A percentile compares a stretch with the other conserved stretches of the same genome.
These are phyloP conservation scores for Athene noctua DNA, from an alignment of 2,113 vertebrate genomes.

Conservation along the genomic window DNA sequence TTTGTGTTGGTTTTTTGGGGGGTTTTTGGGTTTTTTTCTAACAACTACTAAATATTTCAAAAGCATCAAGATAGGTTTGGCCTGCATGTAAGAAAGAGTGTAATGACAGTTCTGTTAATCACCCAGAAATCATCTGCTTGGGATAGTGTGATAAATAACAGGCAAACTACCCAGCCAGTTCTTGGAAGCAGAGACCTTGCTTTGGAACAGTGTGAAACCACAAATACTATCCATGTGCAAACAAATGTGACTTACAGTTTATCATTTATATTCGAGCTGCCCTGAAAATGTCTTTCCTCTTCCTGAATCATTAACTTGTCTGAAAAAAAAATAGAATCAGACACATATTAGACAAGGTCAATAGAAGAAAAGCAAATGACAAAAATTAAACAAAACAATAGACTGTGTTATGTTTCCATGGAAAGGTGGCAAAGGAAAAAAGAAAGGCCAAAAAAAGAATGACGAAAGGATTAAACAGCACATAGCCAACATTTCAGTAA, in stretches of 20 bases:
- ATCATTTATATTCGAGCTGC: not conserved
- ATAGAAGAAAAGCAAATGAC: conserved; percentile 48
- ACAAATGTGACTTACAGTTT: conserved; percentile 47
- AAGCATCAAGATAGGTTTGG: not conserved
- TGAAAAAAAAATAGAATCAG: conserved; percentile 60
- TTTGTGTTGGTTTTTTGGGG: no score
- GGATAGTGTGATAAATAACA: conserved; percentile 26
- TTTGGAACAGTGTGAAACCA: conserved; percentile 27
- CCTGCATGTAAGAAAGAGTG: not conserved
- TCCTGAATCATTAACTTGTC: conserved; percentile 44
- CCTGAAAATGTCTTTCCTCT: conserved; percentile 45
- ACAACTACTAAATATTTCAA: not conserved
- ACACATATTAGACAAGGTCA: conserved; percentile 41
- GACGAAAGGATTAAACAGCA: not conserved
- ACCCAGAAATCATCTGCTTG: not conserved
- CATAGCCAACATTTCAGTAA: not conserved
- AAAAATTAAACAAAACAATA: conserved; percentile 65
- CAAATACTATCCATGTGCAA: conserved; percentile 21
- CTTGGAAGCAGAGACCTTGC: conserved; percentile 30
- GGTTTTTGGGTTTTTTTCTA: not conserved
- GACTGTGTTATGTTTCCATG: conserved; percentile 60
- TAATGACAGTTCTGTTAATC: not conserved
- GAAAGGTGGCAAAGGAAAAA: conserved; percentile 42
- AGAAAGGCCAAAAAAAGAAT: not conserved
- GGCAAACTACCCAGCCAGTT: not conserved